These are phyloP conservation scores for Coleophora flavipennella DNA, from an alignment of 2,888 invertebrate genomes.

Conservation along the genomic window DNA sequence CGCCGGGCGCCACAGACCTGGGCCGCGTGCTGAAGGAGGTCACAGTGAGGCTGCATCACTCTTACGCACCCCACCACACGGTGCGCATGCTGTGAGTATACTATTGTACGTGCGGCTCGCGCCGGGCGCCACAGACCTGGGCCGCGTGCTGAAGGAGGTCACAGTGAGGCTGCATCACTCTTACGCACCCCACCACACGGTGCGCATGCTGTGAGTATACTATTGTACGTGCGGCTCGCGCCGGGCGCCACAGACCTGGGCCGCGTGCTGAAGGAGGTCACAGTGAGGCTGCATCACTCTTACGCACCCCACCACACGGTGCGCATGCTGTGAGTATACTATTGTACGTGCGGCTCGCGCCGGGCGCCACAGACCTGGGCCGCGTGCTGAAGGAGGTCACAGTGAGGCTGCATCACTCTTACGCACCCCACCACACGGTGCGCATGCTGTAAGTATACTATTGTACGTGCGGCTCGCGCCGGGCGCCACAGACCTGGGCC, in stretches of 20 bases:
- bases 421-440: background rate
- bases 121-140: background rate
- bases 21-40: constrained; percentile 82
- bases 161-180: background rate
- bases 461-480: no score
- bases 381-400: background rate
- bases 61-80: constrained; percentile 89
- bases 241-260: background rate
- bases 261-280: background rate
- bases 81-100: constrained; percentile 83
- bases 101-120: no score
- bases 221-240: no score
- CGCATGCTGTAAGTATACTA: background rate
- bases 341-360: no score
- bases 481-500: background rate
- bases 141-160: background rate
- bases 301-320: background rate
- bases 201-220: background rate
- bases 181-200: background rate
- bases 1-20: no score
- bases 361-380: background rate
- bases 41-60: constrained; percentile 86
- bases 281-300: background rate
- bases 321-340: background rate
- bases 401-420: background rate